These are phyloP conservation scores for Agonopterix subpropinquella DNA, from an alignment of 2,888 invertebrate species.

Conservation along the genomic window DNA sequence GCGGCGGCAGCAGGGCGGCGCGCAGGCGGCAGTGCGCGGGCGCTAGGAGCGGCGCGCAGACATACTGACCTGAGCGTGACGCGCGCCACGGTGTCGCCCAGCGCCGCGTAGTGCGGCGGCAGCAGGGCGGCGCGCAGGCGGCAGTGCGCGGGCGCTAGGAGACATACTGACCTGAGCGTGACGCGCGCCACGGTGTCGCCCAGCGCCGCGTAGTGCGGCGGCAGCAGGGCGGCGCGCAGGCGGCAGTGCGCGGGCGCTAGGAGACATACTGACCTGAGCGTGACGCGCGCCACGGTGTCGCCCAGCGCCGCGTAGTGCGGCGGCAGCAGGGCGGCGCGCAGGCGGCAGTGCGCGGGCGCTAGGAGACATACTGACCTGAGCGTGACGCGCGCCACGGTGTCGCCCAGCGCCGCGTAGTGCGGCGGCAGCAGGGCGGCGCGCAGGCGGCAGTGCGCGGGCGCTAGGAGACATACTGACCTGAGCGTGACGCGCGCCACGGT, in stretches of 20 bases:
- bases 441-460: slow-evolving; percentile 77
- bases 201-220: slow-evolving; percentile 46
- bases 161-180: slow-evolving; percentile 84
- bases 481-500: slow-evolving; percentile 84
- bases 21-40: slow-evolving; percentile 78
- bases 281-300: slow-evolving; percentile 81
- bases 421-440: slow-evolving; percentile 57
- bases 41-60: slow-evolving; percentile 82
- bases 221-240: slow-evolving; percentile 68
- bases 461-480: slow-evolving; percentile 77
- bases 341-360: slow-evolving; percentile 74
- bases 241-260: slow-evolving; percentile 77
- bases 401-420: slow-evolving; percentile 58
- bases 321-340: slow-evolving; percentile 67
- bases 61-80: slow-evolving; percentile 86
- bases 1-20: slow-evolving; percentile 46
- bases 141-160: slow-evolving; percentile 76
- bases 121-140: slow-evolving; percentile 69
- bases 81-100: slow-evolving; percentile 80
- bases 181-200: slow-evolving; percentile 80
- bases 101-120: slow-evolving; percentile 38
- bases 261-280: slow-evolving; percentile 82
- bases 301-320: slow-evolving; percentile 57
- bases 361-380: slow-evolving; percentile 82
- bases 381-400: slow-evolving; percentile 82